Evolutionary conservation across 2,113 vertebrate species (phyloP), one percentile per base, ranked within the genome.

Genomic region (Aptenodytes forsteri): DNA sequence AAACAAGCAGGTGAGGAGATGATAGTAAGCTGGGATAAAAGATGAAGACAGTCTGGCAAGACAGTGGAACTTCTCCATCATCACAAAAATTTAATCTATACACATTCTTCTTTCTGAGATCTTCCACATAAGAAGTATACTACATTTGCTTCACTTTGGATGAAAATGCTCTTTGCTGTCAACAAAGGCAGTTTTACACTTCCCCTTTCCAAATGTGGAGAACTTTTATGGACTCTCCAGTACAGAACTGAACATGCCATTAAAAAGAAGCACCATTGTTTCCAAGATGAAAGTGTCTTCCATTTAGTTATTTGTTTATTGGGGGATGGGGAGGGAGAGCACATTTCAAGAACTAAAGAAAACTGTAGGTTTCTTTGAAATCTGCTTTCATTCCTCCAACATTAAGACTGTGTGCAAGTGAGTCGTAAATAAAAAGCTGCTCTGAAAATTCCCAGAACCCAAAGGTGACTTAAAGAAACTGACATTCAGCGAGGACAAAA

Each of bases 161-260:
- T 82, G 72, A 96, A 97, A 98, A 96, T 73, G 12, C 8, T 87
- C 90, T 87, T 94, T 97, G 32, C 40, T 97, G 58, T 96, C 87
- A 96, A 66, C 65, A 94, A 95, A 92, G 27, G 30, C 36, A 49
- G 49, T 89, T 91, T 87, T 78, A 90, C 56, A 80, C 50, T 66
- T 89, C 50, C 23, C 49, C 17, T 85, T 87, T 84, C n/a, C 29
- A 80, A 73, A 44, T 64, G 23, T 42, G 9, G 25, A 85, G 54
- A 81, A 75, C 52, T 49, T 88, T 66, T 85, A 46, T 81, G 95
- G 50, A 80, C 50, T 69, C 8, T 79, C 38, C 54, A 71, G 34
- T 17, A 62, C 7, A 58, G 62, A 55, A 72, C 30, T 87, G 13
- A 66, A 36, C 9, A 47, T 38, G 13, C 23, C 30, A 85, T 52